Evolutionary conservation across 2,888 invertebrate genomes (phyloP).

Genomic region (Heterodera filipjevi): DNA sequence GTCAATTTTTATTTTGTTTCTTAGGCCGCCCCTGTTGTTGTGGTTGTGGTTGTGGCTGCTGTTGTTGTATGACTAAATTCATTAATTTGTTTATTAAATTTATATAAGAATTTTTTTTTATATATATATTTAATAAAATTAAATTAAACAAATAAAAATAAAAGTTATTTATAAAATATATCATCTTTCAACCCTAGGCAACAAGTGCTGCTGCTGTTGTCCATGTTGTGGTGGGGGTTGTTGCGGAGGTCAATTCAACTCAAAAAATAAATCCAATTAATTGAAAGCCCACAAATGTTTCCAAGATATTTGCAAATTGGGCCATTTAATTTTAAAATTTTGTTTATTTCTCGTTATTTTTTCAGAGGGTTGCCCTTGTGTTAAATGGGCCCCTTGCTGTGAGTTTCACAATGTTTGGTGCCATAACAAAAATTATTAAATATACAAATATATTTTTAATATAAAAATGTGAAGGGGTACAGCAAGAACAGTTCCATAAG

Average conservation of each 20-base stretch:
- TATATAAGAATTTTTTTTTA: background rate
- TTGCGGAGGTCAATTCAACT: conserved; percentile 25
- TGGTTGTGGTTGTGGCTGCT: background rate
- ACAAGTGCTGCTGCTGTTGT: conserved; percentile 23
- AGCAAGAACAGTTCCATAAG: background rate
- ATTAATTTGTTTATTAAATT: too few species aligned
- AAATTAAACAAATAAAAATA: too few species aligned
- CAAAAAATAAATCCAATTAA: background rate
- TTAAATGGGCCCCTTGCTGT: conserved; percentile 25
- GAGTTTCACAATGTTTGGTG: background rate
- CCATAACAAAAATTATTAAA: too few species aligned
- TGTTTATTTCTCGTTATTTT: background rate
- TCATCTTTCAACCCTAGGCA: conserved; percentile 15
- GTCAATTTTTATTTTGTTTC: too few species aligned
- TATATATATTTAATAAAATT: background rate
- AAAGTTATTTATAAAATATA: too few species aligned
- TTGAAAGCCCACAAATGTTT: too few species aligned
- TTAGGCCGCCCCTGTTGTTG: conserved; percentile 14
- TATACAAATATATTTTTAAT: background rate
- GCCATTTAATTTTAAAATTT: background rate
- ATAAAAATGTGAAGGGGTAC: background rate
- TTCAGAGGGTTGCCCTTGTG: conserved; percentile 14
- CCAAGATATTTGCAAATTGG: too few species aligned
- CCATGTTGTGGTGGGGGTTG: conserved; percentile 28
- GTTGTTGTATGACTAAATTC: background rate